phyloP scores from a whole-genome alignment of 1,140 invertebrate genomes.

The Notospermus geniculatus region DNA sequence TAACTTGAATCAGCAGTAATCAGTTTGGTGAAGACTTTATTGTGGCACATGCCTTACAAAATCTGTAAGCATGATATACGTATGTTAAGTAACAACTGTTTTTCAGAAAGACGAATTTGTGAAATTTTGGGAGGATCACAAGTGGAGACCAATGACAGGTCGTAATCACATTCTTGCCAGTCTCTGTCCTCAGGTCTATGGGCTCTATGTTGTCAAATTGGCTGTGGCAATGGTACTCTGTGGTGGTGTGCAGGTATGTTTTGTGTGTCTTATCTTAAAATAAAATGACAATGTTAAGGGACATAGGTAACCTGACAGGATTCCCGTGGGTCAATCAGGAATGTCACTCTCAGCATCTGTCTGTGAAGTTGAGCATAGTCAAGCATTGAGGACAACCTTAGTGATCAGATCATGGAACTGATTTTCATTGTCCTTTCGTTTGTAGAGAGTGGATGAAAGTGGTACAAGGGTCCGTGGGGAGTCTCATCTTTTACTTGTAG shows the following conservation, averaged over 20 bases:
- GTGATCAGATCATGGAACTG: too few species aligned
- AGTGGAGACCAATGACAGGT: slow-evolving; percentile 65
- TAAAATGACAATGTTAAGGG: too few species aligned
- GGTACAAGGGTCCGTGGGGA: slow-evolving; percentile 69
- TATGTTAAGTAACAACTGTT: slow-evolving; percentile 11
- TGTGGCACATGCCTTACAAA: too few species aligned
- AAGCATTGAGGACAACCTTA: too few species aligned
- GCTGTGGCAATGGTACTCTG: slow-evolving; percentile 72
- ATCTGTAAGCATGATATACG: too few species aligned
- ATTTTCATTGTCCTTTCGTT: not conserved
- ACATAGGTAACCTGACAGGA: too few species aligned
- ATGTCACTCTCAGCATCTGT: too few species aligned
- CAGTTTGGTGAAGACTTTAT: not conserved
- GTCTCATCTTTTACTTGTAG: slow-evolving; percentile 82
- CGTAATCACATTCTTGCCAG: slow-evolving; percentile 78
- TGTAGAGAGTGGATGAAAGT: slow-evolving; percentile 58
- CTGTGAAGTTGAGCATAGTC: too few species aligned
- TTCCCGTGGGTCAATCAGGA: too few species aligned
- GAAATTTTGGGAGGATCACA: slow-evolving; percentile 72
- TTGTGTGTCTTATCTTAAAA: too few species aligned
- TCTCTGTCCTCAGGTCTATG: slow-evolving; percentile 85
- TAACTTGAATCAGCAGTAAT: not conserved
- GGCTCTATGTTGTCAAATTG: slow-evolving; percentile 82
- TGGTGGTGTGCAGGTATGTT: slow-evolving; percentile 64
- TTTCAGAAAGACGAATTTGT: slow-evolving; percentile 66